Base-by-base conservation (phyloP, 1,140 invertebrate genomes). In the Formica selysi region DNA sequence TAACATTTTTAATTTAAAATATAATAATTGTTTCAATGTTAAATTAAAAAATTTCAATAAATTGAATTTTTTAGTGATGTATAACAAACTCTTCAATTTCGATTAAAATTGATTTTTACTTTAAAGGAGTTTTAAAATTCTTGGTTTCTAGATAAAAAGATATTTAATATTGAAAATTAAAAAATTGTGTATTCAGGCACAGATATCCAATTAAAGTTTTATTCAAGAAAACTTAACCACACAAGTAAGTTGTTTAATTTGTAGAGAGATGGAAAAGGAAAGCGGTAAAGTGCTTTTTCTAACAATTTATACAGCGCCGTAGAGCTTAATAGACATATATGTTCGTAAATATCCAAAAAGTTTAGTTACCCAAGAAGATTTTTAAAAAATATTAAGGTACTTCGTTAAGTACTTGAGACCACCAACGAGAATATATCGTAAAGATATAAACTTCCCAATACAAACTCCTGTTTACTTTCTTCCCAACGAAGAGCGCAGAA, bases 401-500 rank as follows among this genome's bases (percentile, higher is more conserved):
- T 81, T 81, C 26, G 79, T 81, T 81, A 81, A 79, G 67, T 73
- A 81, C 65, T 71, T 81, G 36, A 71, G 65, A 41, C 51, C 48
- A 59, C 48, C 51, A 51, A 59, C 36, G 22, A 36, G 22, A 81
- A 65, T 70, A 68, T 26, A 68, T 26, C 16, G 16, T 32, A 13
- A 81, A 81, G 51, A 26, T 81, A 48, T 51, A 44, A 73, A 81
- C 54, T 71, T 71, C 10, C 38, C 19, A 29, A 32, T 51, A 59
- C 67, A 44, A 81, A 81, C 67, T 81, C 26, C 7, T 73, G 36
- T 81, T 81, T 81, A 59, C 79, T n/a, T 81, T 81, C 26, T 26
- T 81, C 32, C 38, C 19, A 81, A 38, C 51, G 19, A 81, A 81
- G 36, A 71, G 51, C 22, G 54, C 67, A 71, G 79, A 73, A 81